phyloP scores from a whole-genome alignment of 2,888 invertebrate species.

The Eupithecia vulgata region DNA sequence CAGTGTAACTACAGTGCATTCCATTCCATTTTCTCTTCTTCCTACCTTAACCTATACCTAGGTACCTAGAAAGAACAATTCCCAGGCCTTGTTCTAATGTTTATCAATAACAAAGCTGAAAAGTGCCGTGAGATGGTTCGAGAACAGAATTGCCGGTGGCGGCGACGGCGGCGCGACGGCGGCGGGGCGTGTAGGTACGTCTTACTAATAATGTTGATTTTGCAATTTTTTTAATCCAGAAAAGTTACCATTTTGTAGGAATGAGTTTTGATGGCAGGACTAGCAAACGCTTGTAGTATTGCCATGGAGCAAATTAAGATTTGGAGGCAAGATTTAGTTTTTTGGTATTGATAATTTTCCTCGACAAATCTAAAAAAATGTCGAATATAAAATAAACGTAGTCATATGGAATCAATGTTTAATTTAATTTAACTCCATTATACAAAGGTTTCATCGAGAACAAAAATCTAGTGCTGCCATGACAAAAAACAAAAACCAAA shows the following conservation, averaged over 20 bases:
- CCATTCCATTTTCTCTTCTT: too few species aligned
- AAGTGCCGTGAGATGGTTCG: too few species aligned
- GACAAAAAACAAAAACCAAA: conserved; percentile 35
- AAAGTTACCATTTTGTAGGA: not conserved
- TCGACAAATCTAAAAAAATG: not conserved
- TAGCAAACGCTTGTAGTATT: not conserved
- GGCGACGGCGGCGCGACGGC: too few species aligned
- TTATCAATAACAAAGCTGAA: too few species aligned
- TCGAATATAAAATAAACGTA: not conserved
- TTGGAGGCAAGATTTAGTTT: not conserved
- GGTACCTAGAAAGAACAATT: too few species aligned
- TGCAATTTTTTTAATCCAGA: too few species aligned
- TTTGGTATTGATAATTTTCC: not conserved
- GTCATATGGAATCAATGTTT: not conserved
- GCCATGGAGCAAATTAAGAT: not conserved
- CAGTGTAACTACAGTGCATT: too few species aligned
- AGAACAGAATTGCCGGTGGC: too few species aligned
- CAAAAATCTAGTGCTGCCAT: conserved; percentile 19
- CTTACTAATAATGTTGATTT: too few species aligned
- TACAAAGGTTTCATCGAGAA: not conserved
- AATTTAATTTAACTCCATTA: not conserved
- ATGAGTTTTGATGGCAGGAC: not conserved
- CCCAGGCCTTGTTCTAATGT: too few species aligned
- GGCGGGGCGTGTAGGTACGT: too few species aligned
- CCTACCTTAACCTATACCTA: too few species aligned